Evolutionary conservation across 2,888 invertebrate species (phyloP), one percentile per base, ranked within the genome.

Genomic region (Acleris emargana): DNA sequence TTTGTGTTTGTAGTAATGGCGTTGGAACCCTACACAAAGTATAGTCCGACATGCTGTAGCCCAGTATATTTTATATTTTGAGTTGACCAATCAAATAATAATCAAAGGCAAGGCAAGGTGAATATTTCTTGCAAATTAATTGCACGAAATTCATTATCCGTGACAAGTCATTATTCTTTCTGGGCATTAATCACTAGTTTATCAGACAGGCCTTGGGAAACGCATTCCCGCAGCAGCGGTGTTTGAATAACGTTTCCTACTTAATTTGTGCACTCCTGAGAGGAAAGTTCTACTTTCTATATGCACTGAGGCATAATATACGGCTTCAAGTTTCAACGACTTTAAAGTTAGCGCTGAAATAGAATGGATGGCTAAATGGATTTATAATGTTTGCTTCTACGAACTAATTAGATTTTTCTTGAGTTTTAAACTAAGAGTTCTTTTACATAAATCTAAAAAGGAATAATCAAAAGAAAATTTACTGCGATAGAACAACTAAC

Each of bases 191-290:
- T 69, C 67, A 67, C 67, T 32, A 51, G 62, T 62, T 69, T 67
- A 69, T 69, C 67, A 22, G 61, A 51, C 67, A 51, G 47, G 62
- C 38, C 67, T 58, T 43, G 66, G 51, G 61, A 42, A 67, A 55
- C 63, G 64, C 59, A 68, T 55, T 63, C 66, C 43, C 22, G 49
- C 58, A 60, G 51, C 42, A 17, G 32, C 62, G 59, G 53, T 59
- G 47, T 58, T 68, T 69, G 69, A 67, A 68, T 68, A 68, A 67
- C 67, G 67, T 62, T 59, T 54, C 52, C 62, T 60, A 53, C 50
- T 62, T 69, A 69, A 69, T 69, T 69, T 68, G 66, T 67, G 69
- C 69, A 68, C 64, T 63, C 67, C 43, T 22, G 69, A 63, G 69
- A 67, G 69, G 58, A 69, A 68, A 69, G 68, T 69, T 69, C 25